Base-by-base conservation (phyloP, 1,140 invertebrate species). In the Papilio polyxenes region DNA sequence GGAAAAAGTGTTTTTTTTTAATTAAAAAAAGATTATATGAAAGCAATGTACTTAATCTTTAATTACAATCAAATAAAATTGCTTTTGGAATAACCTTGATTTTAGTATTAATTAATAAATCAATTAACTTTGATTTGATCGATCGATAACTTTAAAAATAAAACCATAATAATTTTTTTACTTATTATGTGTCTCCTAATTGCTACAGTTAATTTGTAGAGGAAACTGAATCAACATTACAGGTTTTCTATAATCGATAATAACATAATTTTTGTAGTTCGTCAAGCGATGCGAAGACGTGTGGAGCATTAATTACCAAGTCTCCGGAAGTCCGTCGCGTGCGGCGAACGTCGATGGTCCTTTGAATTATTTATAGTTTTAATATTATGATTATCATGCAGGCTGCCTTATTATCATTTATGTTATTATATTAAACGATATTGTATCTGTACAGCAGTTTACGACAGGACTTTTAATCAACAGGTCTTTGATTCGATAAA, bases 331-430 rank as follows among this genome's bases (percentile, higher is more conserved):
- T 92, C 49, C 87, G 88, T 94, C 90, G 92, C 92, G 92, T 93
- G 92, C 89, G 86, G 89, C 86, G 79, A 87, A 80, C 86, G 87
- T 85, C 88, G 89, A 92, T 92, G 88, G 89, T 85, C 88, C 88
- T 89, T 90, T 93, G 92, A 94, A 94, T 94, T 94, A 94, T 94
- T 94, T 94, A 92, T 94, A 90, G 87, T 89, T 92, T 92, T 92
- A 91, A 92, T 92, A 92, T 92, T 92, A 88, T 93, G 92, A 94
- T 94, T 92, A 93, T 92, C 89, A 92, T 92, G 90, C 88, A 89
- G 83, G 82, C 86, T 88, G 88, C 86, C 91, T 93, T 86, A 91
- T 91, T 91, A 91, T 92, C 87, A 91, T 92, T 91, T 90, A 89
- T 92, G 89, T 91, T 92, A 93, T 92, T 90, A 91, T 91, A 92